Evolutionary conservation across 2,888 invertebrate genomes (phyloP), one percentile per base, ranked within the genome.

Genomic region (Campopleginae sp.): DNA sequence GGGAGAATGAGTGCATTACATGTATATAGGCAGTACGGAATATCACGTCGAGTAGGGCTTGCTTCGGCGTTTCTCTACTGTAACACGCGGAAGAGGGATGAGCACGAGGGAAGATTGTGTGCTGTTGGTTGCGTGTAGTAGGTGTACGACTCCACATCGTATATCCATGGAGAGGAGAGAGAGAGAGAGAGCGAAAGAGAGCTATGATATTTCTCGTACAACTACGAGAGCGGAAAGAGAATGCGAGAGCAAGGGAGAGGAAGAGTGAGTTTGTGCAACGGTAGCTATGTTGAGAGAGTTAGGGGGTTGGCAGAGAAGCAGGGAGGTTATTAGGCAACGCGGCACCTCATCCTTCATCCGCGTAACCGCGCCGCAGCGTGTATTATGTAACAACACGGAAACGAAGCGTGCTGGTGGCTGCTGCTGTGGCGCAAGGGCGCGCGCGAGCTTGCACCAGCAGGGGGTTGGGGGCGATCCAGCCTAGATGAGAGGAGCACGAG

Each of bases 321-420:
- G 89, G 90, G 89, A 91, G 92, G 93, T 93, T 93, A 93, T 93
- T 93, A 92, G 93, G 93, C 92, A 93, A 92, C 92, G 91, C 91
- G 90, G 92, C 92, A 93, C 92, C 93, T 92, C 93, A 92, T 93
- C 92, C 92, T 91, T 93, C 93, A 93, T 93, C 92, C 91, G 90
- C 90, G 92, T 91, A 92, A 91, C 93, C 92, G 90, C 92, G 92
- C 91, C 90, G 92, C 92, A 92, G 90, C 92, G 91, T 93, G 92
- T 93, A 93, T 93, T 93, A 93, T 93, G 93, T 93, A 93, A 93
- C 93, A 92, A 92, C 93, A 92, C 91, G 92, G 92, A 93, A 93
- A 93, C 93, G 92, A 93, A 93, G 90, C 91, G 89, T 88, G 90
- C 88, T 89, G 89, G 89, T 89, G 89, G 89, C 80, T 88, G 89